Conservation (phyloP, 2,888 invertebrate species). For the Drosophila meridiana region DNA sequence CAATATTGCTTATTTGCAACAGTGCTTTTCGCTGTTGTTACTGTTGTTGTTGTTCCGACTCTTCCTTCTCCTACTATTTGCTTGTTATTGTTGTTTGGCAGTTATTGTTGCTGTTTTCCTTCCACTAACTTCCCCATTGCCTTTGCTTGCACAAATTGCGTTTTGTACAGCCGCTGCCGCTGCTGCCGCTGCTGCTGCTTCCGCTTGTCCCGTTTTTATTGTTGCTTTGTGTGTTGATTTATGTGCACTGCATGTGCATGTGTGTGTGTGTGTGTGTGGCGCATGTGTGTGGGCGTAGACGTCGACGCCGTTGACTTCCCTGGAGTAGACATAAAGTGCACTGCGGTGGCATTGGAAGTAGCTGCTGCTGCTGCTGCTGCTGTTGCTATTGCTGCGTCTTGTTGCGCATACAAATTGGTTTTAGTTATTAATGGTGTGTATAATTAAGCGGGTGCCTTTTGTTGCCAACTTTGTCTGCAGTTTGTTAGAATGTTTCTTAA, state of each 20-base stretch:
- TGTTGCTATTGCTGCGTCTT: conserved; percentile 39
- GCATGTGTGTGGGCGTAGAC: conserved; percentile 11
- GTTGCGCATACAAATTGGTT: conserved; percentile 77
- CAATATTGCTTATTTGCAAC: conserved; percentile 80
- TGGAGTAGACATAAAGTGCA: conserved; percentile 50
- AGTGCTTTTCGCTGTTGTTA: conserved; percentile 35
- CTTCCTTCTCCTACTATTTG: not conserved
- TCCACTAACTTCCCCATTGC: conserved; percentile 19
- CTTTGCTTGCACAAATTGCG: conserved; percentile 69
- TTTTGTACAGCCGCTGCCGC: conserved; percentile 60
- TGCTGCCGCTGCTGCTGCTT: conserved; percentile 35
- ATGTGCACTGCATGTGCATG: conserved; percentile 56
- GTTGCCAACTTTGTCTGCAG: conserved; percentile 77
- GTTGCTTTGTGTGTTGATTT: conserved; percentile 72
- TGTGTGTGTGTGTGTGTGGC: conserved; percentile 28
- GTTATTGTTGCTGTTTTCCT: conserved; percentile 52
- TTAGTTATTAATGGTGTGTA: conserved; percentile 79
- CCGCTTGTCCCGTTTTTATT: conserved; percentile 53
- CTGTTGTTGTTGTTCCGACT: conserved; percentile 1
- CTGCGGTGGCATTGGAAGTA: conserved; percentile 12
- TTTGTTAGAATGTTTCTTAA: conserved; percentile 78
- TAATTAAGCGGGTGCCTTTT: conserved; percentile 76
- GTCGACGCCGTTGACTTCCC: conserved; percentile 40
- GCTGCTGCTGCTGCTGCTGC: conserved; percentile 5
- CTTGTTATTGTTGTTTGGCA: conserved; percentile 49